phyloP scores from a whole-genome alignment of 2,888 invertebrate species.

The Oxyteleia sp. region DNA sequence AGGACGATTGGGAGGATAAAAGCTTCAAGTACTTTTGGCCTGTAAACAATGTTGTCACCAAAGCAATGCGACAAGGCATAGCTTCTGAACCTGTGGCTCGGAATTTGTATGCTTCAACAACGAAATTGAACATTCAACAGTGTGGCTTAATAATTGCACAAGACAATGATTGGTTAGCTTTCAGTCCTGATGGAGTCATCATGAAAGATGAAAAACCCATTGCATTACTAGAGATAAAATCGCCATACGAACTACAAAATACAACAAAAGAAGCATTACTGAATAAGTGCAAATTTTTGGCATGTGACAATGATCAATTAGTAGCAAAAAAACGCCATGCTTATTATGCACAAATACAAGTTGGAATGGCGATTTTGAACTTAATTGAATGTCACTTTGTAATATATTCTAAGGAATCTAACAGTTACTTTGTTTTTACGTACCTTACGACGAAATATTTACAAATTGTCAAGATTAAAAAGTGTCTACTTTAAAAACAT shows the following conservation, averaged over 20 bases:
- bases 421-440: neutral
- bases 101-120: neutral
- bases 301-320: neutral
- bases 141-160: conserved; percentile 19
- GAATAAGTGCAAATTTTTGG: conserved; percentile 10
- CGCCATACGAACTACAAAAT: conserved; percentile 9
- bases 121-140: conserved; percentile 1
- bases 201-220: neutral
- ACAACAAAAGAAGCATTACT: neutral
- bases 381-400: conserved; percentile 61
- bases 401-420: conserved; percentile 47
- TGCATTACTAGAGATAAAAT: conserved; percentile 26
- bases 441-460: conserved; percentile 10
- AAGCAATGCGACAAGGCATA: conserved; percentile 14
- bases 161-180: conserved; percentile 22
- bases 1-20: conserved; percentile 31
- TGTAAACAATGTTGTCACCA: neutral
- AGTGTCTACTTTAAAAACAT: conserved; percentile 43
- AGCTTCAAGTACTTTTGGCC: conserved; percentile 31
- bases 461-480: conserved; percentile 22
- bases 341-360: conserved; percentile 56
- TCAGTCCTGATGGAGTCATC: conserved; percentile 21
- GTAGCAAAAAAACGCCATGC: conserved; percentile 24
- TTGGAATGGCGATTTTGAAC: conserved; percentile 55
- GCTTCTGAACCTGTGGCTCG: conserved; percentile 21